Evolutionary conservation across 2,888 invertebrate species (phyloP).

Genomic region (Sycophila texana): DNA sequence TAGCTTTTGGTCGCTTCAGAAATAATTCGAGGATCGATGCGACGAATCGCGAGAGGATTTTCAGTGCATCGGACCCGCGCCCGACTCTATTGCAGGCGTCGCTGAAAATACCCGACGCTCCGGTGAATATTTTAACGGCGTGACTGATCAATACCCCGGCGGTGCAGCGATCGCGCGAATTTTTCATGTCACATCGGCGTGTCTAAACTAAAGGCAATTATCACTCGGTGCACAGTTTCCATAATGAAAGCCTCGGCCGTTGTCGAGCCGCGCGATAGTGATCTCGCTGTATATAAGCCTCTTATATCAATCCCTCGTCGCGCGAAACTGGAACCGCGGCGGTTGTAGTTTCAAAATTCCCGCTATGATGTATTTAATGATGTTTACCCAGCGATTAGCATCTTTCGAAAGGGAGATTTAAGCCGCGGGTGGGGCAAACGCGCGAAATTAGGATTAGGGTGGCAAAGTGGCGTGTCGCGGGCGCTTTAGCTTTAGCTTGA

Average conservation of each 20-base stretch:
- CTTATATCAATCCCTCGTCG: slow-evolving; percentile 10
- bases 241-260: background rate
- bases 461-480: background rate
- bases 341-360: background rate
- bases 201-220: too few species aligned
- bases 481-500: slow-evolving; percentile 25
- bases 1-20: too few species aligned
- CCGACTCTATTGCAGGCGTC: slow-evolving; percentile 8
- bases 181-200: too few species aligned
- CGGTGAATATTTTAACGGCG: slow-evolving; percentile 24
- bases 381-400: background rate
- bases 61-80: too few species aligned
- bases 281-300: slow-evolving; percentile 32
- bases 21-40: too few species aligned
- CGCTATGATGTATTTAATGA: background rate
- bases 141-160: slow-evolving; percentile 35
- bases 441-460: too few species aligned
- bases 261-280: background rate
- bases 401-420: background rate
- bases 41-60: too few species aligned
- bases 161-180: background rate
- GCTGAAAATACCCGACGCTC: slow-evolving; percentile 18
- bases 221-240: too few species aligned
- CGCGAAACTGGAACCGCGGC: background rate
- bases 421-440: background rate